Percentiles rank a stretch among this genome's conserved stretches.
Conservation (phyloP, 2,113 vertebrate genomes). For the Onychostruthus taczanowskii region DNA sequence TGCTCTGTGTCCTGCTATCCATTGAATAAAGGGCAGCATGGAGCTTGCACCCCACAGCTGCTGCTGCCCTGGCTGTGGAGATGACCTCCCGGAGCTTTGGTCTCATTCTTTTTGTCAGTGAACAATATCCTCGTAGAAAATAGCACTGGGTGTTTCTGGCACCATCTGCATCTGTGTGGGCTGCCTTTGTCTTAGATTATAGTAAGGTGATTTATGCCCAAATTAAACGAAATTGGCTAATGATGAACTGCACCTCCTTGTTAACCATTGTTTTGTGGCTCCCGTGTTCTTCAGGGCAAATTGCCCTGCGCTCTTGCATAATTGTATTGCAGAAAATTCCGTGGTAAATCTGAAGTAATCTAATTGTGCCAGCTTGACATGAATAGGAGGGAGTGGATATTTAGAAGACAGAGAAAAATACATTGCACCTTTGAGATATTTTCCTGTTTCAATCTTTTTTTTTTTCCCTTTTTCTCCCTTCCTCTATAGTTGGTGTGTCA, state of each 20-base stretch:
- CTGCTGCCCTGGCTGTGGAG: neutral
- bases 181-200: neutral
- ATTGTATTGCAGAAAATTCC: neutral
- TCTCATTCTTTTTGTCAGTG: neutral
- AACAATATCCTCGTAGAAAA: neutral
- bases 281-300: neutral
- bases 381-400: neutral
- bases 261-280: neutral
- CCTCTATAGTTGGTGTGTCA: neutral
- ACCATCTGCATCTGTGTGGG: neutral
- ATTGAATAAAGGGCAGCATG: neutral
- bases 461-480: neutral
- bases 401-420: neutral
- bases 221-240: neutral
- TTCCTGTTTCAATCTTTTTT: neutral
- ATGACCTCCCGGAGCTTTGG: neutral
- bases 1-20: neutral
- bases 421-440: neutral
- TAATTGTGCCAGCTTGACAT: neutral
- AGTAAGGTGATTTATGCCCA: neutral
- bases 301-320: neutral
- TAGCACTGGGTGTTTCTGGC: neutral
- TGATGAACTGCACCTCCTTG: neutral
- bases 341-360: neutral
- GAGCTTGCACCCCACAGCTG: neutral